Evolutionary conservation across 2,113 vertebrate genomes (phyloP).

Genomic region (Todiramphus chloris): DNA sequence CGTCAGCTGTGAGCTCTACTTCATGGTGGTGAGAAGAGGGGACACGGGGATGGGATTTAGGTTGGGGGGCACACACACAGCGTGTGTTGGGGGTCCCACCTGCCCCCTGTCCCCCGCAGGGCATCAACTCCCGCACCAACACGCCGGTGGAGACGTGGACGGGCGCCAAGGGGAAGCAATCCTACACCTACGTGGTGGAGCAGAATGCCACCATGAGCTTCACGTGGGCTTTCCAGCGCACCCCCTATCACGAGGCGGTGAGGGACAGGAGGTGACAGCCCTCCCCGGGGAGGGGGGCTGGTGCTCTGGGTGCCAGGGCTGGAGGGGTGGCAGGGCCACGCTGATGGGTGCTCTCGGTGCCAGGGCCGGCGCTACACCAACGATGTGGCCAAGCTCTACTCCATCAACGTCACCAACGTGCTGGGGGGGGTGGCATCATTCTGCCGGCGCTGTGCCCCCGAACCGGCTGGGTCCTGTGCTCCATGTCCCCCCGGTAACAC

Average conservation of each 20-base stretch:
- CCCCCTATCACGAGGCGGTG: slow-evolving; percentile 72
- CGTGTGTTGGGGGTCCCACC: not conserved
- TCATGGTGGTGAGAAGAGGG: slow-evolving; percentile 83
- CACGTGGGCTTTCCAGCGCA: slow-evolving; percentile 92
- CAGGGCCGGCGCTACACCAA: slow-evolving; percentile 84
- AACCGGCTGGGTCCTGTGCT: slow-evolving; percentile 76
- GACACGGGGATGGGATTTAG: too few species aligned
- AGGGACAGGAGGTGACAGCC: not conserved
- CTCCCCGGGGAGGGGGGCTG: too few species aligned
- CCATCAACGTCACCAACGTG: slow-evolving; percentile 89
- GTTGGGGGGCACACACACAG: not conserved
- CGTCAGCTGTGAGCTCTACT: slow-evolving; percentile 85
- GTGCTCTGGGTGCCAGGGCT: fast-evolving
- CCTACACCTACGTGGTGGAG: slow-evolving; percentile 87
- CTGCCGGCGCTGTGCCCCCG: slow-evolving; percentile 85
- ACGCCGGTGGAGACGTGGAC: slow-evolving; percentile 86
- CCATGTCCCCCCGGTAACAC: slow-evolving; percentile 85
- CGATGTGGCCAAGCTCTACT: slow-evolving; percentile 90
- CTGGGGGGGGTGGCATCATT: slow-evolving; percentile 87
- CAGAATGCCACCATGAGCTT: slow-evolving; percentile 86
- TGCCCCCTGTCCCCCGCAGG: slow-evolving; percentile 70
- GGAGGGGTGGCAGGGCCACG: not conserved
- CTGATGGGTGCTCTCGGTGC: not conserved
- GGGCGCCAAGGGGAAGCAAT: slow-evolving; percentile 85
- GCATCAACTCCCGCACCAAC: slow-evolving; percentile 81